Percentiles rank a stretch among this genome's conserved stretches.
Evolutionary conservation across 1,140 invertebrate species (phyloP).

Genomic region (Brachionus calyciflorus): DNA sequence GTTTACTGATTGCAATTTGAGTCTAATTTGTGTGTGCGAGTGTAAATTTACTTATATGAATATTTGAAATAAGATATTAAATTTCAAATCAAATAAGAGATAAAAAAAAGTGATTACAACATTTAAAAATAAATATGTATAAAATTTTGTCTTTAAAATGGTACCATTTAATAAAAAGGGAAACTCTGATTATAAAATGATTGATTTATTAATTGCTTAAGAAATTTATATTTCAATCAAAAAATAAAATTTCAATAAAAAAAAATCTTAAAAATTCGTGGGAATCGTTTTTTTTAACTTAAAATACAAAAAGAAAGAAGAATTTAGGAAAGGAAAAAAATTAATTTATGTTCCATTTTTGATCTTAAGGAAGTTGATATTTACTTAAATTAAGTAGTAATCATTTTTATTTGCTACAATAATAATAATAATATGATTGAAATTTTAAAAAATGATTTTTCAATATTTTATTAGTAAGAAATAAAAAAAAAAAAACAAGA

Average conservation of each 20-base stretch:
- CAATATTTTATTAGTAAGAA: constrained; percentile 19
- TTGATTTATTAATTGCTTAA: not conserved
- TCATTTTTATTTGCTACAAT: constrained; percentile 15
- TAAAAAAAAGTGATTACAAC: constrained; percentile 7
- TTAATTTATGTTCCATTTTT: constrained; percentile 30
- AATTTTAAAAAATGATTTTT: not conserved
- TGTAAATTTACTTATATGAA: too few species aligned
- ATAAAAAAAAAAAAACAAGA: too few species aligned
- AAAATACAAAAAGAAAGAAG: not conserved
- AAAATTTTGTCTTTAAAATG: constrained; percentile 14
- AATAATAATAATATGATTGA: not conserved
- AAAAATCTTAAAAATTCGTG: not conserved
- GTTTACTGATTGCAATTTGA: constrained; percentile 26
- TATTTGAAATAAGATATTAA: constrained; percentile 1
- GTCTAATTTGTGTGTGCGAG: too few species aligned
- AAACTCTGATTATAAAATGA: not conserved
- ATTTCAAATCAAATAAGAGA: constrained; percentile 23
- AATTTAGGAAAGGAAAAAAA: constrained; percentile 2
- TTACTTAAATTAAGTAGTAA: constrained; percentile 7
- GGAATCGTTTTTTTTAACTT: not conserved
- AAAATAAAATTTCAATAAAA: too few species aligned
- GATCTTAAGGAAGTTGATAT: constrained; percentile 18
- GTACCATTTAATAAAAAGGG: not conserved
- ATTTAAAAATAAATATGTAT: not conserved
- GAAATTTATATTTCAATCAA: not conserved